Evolutionary conservation across 2,888 invertebrate species (phyloP).

Genomic region (Caenorhabditis drosophilae): DNA sequence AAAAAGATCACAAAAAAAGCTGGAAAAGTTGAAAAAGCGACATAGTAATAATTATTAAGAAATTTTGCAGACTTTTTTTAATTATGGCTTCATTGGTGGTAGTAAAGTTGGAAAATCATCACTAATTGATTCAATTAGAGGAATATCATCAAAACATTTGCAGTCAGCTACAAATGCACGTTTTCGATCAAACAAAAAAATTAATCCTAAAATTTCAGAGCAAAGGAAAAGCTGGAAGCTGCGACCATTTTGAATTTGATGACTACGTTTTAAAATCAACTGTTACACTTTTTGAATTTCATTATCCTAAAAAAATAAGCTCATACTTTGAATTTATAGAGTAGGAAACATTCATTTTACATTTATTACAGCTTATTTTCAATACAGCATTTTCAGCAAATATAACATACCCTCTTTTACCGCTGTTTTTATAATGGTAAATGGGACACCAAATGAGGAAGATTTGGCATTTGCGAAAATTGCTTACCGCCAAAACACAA

Average conservation of each 20-base stretch:
- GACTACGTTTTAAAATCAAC: conserved; percentile 49
- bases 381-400: conserved; percentile 31
- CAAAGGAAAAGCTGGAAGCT: conserved; percentile 28
- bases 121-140: conserved; percentile 53
- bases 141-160: conserved; percentile 51
- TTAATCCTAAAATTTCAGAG: conserved; percentile 1
- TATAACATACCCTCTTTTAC: conserved; percentile 52
- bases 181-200: not conserved
- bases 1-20: conserved; percentile 44
- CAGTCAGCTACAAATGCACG: conserved; percentile 47
- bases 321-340: conserved; percentile 57
- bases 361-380: not conserved
- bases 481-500: conserved; percentile 35
- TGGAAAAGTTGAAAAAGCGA: conserved; percentile 36
- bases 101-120: conserved; percentile 48
- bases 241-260: conserved; percentile 52
- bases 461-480: conserved; percentile 56
- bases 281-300: conserved; percentile 51
- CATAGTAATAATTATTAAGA: not conserved
- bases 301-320: conserved; percentile 53
- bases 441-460: conserved; percentile 47
- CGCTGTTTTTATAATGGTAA: conserved; percentile 50
- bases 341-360: conserved; percentile 31
- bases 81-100: conserved; percentile 55
- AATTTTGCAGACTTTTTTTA: conserved; percentile 43